These are phyloP conservation scores for Prorops nasuta DNA, from an alignment of 1,140 invertebrate genomes.

Conservation along the genomic window DNA sequence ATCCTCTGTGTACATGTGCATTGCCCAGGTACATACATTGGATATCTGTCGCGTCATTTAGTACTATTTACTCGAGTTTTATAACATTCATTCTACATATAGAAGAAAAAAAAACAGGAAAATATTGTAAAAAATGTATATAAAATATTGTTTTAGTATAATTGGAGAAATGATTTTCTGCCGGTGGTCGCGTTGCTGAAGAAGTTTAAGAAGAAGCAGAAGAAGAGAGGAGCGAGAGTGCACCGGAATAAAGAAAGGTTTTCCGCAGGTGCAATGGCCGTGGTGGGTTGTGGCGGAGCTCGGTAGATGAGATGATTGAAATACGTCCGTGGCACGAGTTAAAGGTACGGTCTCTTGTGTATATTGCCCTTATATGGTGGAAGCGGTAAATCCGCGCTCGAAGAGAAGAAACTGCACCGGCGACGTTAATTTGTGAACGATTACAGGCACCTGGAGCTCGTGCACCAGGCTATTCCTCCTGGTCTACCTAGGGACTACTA, in stretches of 20 bases:
- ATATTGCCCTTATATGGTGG: slow-evolving; percentile 44
- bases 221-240: too few relatives aligned
- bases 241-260: too few relatives aligned
- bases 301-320: slow-evolving; percentile 35
- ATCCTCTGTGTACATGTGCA: too few relatives aligned
- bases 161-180: neutral
- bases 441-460: slow-evolving; percentile 49
- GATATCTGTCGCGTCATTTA: too few relatives aligned
- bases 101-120: too few relatives aligned
- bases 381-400: slow-evolving; percentile 33
- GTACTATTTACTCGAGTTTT: too few relatives aligned
- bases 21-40: too few relatives aligned
- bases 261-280: neutral
- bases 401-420: slow-evolving; percentile 41
- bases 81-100: too few relatives aligned
- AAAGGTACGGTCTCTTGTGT: slow-evolving; percentile 14
- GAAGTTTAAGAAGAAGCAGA: too few relatives aligned
- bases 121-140: too few relatives aligned
- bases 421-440: slow-evolving; percentile 54
- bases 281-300: neutral
- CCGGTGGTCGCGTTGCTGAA: too few relatives aligned
- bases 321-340: slow-evolving; percentile 26
- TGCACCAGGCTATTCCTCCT: slow-evolving; percentile 9
- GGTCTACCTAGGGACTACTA: slow-evolving; percentile 13
- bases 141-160: neutral